Evolutionary conservation across 2,888 invertebrate genomes (phyloP).

Genomic region (Holacanthella duospinosa): DNA sequence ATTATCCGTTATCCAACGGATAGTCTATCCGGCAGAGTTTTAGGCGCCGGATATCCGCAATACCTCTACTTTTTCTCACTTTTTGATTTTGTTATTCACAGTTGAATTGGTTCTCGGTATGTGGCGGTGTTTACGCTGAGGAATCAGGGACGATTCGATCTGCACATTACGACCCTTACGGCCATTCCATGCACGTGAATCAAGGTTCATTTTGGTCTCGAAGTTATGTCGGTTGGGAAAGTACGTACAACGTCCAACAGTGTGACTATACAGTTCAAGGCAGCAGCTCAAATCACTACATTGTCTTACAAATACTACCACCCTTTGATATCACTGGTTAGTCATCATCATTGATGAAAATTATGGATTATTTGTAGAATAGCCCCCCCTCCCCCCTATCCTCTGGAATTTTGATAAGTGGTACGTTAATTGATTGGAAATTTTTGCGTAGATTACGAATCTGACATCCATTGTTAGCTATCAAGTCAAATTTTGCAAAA

Average conservation of each 20-base stretch:
- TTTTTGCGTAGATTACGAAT: no score
- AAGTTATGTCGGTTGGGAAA: conserved; percentile 27
- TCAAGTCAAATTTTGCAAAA: no score
- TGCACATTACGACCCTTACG: conserved; percentile 38
- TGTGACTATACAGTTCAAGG: not conserved
- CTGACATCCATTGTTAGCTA: no score
- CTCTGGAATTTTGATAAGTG: no score
- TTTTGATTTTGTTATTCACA: no score
- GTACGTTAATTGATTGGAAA: no score
- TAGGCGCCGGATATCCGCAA: no score
- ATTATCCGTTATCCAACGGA: no score
- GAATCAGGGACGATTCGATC: conserved; percentile 41
- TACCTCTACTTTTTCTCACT: not conserved
- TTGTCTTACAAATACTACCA: conserved; percentile 35
- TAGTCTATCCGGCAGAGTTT: no score
- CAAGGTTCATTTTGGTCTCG: conserved; percentile 19
- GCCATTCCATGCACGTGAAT: conserved; percentile 24
- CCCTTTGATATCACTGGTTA: conserved; percentile 42
- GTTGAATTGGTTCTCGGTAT: conserved; percentile 55
- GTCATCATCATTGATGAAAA: no score
- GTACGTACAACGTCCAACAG: conserved; percentile 7
- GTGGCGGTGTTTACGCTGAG: conserved; percentile 58
- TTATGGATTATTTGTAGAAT: no score
- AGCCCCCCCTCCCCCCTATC: no score
- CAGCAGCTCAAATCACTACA: not conserved